Evolutionary conservation across 2,113 vertebrate genomes (phyloP).

Genomic region (Mystacornis crossleyi): DNA sequence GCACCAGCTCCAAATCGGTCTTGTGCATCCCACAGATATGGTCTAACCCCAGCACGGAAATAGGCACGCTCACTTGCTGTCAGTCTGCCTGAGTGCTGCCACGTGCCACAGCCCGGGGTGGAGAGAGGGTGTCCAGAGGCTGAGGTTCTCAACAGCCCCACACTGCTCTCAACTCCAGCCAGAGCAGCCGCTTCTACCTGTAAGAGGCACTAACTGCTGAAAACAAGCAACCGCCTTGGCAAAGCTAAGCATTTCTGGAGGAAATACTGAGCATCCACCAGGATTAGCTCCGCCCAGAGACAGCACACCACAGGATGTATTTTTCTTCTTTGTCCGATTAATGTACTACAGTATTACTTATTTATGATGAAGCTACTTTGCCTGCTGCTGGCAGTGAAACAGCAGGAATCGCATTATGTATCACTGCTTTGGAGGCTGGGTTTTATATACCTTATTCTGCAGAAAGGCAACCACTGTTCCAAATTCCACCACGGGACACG

Average conservation of each 20-base stretch:
- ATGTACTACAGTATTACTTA: background rate
- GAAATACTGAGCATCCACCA: background rate
- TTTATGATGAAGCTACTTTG: background rate
- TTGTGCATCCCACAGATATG: rapidly evolving
- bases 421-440: background rate
- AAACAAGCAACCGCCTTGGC: background rate
- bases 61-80: rapidly evolving
- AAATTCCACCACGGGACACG: background rate
- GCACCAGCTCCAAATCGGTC: background rate
- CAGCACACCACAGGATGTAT: background rate
- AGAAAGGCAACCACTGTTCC: background rate
- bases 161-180: background rate
- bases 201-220: background rate
- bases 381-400: background rate
- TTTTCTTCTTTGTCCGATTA: background rate
- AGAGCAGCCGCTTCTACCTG: background rate
- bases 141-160: background rate
- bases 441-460: background rate
- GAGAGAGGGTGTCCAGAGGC: background rate
- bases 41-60: background rate
- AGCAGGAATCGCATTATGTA: background rate
- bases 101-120: rapidly evolving
- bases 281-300: background rate
- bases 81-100: background rate
- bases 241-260: background rate